Evolutionary conservation across 2,113 vertebrate genomes (phyloP), one percentile per base, ranked within the genome.

Genomic region (Dicaeum eximium): DNA sequence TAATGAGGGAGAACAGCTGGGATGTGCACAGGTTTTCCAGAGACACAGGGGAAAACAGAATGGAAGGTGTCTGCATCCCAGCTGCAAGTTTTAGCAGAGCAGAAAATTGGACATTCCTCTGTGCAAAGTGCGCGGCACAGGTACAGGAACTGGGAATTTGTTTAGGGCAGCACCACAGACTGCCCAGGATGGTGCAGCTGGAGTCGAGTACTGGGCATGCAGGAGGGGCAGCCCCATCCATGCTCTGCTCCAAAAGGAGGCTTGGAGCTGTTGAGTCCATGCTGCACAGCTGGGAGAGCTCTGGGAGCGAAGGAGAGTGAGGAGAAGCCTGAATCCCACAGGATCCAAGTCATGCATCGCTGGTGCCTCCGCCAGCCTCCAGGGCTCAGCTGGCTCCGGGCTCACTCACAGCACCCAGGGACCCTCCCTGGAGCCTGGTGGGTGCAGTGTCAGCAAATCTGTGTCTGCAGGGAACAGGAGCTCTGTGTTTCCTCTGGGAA

Each of bases 1-100:
- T 33, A 1, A 13, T 0, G 28, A 1, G 1, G 48, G n/a, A 51
- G n/a, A 79, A 17, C 78, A 90, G 78, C 81, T 82, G 90, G 78
- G 70, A 27, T 18, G 66, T 15, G 66, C 54, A 3, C n/a, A 38
- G 75, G n/a, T 65, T 82, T 53, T 75, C 66, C 85, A 33, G 61
- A 17, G 37, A 9, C 57, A 10, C 0, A 0, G 19, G 21, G 58
- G 44, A 27, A 19, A 67, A 25, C 5, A 1, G 2, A 10, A 6
- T 0, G 40, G 57, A 54, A 42, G 35, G 66, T 44, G 80, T 4
- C 37, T 57, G 15, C 61, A 53, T 24, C 53, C 1, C 1, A 31
- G 66, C 78, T 53, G 66, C 20, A 9, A 8, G 62, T 35, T 40
- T 38, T 7, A 82, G 81, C 88, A 61, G 93, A 80, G 90, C 88